phyloP scores from a whole-genome alignment of 1,140 invertebrate species.

The Habropoda laboriosa region DNA sequence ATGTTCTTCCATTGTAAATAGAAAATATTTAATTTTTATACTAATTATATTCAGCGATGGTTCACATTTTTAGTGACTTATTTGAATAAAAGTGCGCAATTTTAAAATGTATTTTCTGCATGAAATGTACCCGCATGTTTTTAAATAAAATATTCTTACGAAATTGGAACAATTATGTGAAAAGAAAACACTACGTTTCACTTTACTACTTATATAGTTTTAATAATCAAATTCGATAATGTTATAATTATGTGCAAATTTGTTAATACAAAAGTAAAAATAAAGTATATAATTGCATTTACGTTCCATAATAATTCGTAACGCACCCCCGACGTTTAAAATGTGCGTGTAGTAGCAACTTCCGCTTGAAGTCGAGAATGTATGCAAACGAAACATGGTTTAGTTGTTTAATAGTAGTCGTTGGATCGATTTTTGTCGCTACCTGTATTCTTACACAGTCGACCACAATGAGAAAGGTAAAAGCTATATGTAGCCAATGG shows the following conservation, averaged over 20 bases:
- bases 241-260: not conserved
- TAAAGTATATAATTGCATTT: not conserved
- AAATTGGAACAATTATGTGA: not conserved
- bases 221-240: not conserved
- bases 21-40: conserved; percentile 27
- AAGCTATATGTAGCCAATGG: conserved; percentile 70
- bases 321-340: not conserved
- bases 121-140: conserved; percentile 9
- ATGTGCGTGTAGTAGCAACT: conserved; percentile 4
- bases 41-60: not conserved
- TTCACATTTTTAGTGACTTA: not conserved
- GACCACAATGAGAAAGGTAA: conserved; percentile 64
- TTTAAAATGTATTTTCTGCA: not conserved
- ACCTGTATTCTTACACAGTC: conserved; percentile 68
- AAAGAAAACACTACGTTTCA: not conserved
- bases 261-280: not conserved
- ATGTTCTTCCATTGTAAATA: conserved; percentile 31
- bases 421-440: conserved; percentile 74
- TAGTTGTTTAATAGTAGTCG: conserved; percentile 58
- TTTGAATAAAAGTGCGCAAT: conserved; percentile 11
- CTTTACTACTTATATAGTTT: not conserved
- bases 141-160: not conserved
- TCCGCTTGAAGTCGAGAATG: conserved; percentile 36
- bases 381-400: conserved; percentile 25
- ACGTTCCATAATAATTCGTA: not conserved